Percentiles rank a stretch among this genome's conserved stretches.
Conservation (phyloP, 2,797 vertebrate genomes). For the Diplodus puntazzo region DNA sequence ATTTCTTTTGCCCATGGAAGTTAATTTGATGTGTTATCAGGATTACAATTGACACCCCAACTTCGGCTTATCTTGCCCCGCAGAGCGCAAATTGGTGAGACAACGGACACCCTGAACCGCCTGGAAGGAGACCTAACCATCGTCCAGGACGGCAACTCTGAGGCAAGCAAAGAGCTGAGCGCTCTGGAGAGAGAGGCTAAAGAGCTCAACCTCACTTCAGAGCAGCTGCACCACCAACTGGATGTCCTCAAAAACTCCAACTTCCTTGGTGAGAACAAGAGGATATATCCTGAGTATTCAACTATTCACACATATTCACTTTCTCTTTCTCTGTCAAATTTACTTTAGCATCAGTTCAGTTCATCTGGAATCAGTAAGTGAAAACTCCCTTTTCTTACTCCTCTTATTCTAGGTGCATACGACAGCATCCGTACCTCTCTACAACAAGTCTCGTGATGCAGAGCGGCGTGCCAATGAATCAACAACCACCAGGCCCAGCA, state of each 20-base stretch:
- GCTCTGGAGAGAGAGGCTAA: conserved; percentile 90
- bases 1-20: neutral
- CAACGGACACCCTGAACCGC: conserved; percentile 90
- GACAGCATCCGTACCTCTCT: conserved; percentile 93
- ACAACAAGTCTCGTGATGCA: conserved; percentile 88
- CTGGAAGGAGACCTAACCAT: conserved; percentile 91
- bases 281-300: no score
- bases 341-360: neutral
- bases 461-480: conserved; percentile 88
- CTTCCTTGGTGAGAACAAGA: conserved; percentile 89
- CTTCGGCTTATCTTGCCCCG: conserved; percentile 3
- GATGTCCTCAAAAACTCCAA: conserved; percentile 95
- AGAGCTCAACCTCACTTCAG: conserved; percentile 91
- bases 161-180: conserved; percentile 91
- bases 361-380: neutral
- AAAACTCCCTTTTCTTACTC: neutral
- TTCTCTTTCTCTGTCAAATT: neutral
- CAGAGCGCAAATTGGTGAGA: conserved; percentile 91
- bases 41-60: neutral
- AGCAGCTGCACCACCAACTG: conserved; percentile 88
- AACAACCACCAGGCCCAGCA: conserved; percentile 85
- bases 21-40: neutral
- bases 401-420: conserved; percentile 88
- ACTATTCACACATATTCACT: no score
- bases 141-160: conserved; percentile 93